A percentile compares a stretch with the other conserved stretches of the same genome.
Conservation (phyloP, 2,113 vertebrate genomes). For the Pomatostomus ruficeps region DNA sequence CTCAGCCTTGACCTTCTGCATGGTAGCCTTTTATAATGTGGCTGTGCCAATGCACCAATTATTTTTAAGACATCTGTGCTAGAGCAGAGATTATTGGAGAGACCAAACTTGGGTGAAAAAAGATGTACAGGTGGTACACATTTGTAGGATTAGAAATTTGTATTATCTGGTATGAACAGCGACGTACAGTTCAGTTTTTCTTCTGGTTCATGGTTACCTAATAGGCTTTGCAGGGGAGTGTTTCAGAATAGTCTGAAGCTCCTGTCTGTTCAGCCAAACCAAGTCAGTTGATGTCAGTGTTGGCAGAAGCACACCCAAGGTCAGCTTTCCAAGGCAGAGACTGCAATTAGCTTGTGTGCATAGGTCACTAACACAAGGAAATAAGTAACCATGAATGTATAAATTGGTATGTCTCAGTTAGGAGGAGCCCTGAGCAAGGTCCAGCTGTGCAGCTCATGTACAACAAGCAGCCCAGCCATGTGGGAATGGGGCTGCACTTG, state of each 20-base stretch:
- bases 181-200: neutral
- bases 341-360: neutral
- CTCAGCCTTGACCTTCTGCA: neutral
- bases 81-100: neutral
- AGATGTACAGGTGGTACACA: neutral
- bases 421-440: neutral
- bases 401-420: neutral
- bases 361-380: neutral
- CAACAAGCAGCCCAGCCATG: neutral
- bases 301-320: neutral
- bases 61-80: neutral
- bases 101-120: neutral
- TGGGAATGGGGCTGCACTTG: neutral
- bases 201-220: neutral
- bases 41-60: neutral
- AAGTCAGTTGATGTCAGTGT: neutral
- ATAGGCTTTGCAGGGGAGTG: neutral
- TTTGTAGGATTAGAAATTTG: neutral
- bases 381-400: neutral
- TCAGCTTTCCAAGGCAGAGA: neutral
- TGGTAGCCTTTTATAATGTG: neutral
- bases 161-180: neutral
- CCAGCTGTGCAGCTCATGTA: fast-evolving
- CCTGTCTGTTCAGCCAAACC: neutral
- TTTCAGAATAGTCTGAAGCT: neutral